These are phyloP conservation scores for Rachycentron canadum DNA, from an alignment of 2,797 vertebrate species.

Conservation along the genomic window DNA sequence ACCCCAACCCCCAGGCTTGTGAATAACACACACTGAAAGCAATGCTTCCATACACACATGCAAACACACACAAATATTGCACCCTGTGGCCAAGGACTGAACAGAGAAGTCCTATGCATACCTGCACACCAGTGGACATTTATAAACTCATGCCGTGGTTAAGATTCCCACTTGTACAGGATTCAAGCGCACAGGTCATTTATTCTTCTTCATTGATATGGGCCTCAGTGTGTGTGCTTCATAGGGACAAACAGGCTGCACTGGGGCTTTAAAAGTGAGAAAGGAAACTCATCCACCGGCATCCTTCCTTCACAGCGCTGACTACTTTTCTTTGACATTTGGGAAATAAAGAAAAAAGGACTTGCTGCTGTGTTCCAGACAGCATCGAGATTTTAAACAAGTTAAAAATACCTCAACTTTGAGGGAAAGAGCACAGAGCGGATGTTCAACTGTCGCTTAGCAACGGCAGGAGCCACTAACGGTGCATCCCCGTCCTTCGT, in stretches of 20 bases:
- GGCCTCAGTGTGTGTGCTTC: conserved; percentile 7
- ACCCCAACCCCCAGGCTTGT: conserved; percentile 7
- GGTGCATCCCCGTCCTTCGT: neutral
- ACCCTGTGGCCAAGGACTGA: conserved; percentile 38
- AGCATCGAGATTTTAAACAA: neutral
- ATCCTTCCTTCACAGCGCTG: neutral
- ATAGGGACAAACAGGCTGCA: conserved; percentile 10
- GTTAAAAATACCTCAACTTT: conserved; percentile 50
- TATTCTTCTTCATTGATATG: conserved; percentile 6
- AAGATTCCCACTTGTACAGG: neutral
- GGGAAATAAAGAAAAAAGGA: accelerated
- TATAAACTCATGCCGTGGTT: neutral
- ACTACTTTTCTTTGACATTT: conserved; percentile 9
- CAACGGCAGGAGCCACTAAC: conserved; percentile 49
- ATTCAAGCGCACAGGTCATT: neutral
- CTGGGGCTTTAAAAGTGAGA: conserved; percentile 34
- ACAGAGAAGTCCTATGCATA: neutral
- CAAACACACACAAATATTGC: conserved; percentile 48
- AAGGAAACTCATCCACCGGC: conserved; percentile 5
- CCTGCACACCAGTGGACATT: neutral
- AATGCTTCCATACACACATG: conserved; percentile 43
- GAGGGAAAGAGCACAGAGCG: neutral
- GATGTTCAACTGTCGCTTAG: conserved; percentile 38
- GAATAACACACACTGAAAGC: conserved; percentile 45
- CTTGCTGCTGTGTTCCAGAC: conserved; percentile 26